These are phyloP conservation scores for Oreochromis tanganicae DNA, from an alignment of 2,113 vertebrate species.

Conservation along the genomic window DNA sequence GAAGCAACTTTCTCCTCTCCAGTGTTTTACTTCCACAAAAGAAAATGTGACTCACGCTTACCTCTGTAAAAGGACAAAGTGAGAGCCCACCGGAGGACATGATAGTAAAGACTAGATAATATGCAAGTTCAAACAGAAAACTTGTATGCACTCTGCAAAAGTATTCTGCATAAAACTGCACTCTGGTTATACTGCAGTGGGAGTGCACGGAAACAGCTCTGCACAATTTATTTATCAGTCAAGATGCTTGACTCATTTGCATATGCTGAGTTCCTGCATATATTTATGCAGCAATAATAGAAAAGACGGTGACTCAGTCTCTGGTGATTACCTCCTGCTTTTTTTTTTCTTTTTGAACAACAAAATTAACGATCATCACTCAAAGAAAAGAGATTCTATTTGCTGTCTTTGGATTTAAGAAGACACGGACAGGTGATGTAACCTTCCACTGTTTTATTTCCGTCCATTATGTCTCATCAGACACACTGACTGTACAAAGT, in stretches of 20 bases:
- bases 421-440: not conserved
- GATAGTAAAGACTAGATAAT: not conserved
- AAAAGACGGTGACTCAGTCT: not conserved
- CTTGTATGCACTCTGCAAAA: not conserved
- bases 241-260: not conserved
- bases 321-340: not conserved
- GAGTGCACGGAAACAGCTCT: not conserved
- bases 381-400: not conserved
- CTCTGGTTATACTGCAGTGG: not conserved
- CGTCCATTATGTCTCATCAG: constrained; percentile 24
- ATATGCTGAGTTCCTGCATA: not conserved
- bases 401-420: not conserved
- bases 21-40: not conserved
- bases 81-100: not conserved
- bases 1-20: not conserved
- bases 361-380: not conserved
- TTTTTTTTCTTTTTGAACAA: not conserved
- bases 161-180: not conserved
- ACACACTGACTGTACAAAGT: constrained; percentile 17
- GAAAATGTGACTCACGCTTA: not conserved
- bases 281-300: not conserved
- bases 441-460: constrained; percentile 12
- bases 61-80: not conserved
- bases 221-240: not conserved
- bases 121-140: not conserved